Percentiles rank a stretch among this genome's conserved stretches.
phyloP scores from a whole-genome alignment of 2,113 vertebrate genomes.

The Echinops telfairi region DNA sequence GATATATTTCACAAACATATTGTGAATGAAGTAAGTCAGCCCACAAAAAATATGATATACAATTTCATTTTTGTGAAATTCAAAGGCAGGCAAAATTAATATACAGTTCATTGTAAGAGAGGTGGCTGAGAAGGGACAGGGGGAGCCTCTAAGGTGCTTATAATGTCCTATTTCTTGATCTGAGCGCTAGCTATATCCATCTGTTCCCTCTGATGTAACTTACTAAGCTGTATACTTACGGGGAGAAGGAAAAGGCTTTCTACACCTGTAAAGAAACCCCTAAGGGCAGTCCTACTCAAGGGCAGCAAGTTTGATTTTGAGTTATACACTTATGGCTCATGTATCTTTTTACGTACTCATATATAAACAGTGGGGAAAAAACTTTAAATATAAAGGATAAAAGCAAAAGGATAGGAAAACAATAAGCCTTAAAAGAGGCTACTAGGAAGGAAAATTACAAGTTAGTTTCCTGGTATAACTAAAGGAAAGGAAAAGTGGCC shows the following conservation, averaged over 20 bases:
- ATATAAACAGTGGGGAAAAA: neutral
- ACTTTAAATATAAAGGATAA: neutral
- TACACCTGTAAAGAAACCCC: too few relatives aligned
- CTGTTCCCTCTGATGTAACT: neutral
- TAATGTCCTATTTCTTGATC: neutral
- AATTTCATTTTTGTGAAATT: neutral
- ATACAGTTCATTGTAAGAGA: neutral
- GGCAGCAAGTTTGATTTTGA: neutral
- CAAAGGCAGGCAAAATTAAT: neutral
- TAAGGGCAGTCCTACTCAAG: too few relatives aligned
- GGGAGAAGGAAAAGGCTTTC: too few relatives aligned
- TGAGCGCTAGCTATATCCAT: neutral
- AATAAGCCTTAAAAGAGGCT: neutral
- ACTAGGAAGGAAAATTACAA: slow-evolving; percentile 17
- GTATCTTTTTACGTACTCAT: neutral
- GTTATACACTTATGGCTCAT: neutral
- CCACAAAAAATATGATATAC: neutral
- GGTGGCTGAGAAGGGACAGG: neutral
- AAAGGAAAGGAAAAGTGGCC: neutral
- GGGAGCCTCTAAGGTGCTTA: neutral
- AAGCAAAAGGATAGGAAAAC: neutral
- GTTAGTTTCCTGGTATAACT: neutral
- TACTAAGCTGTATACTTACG: neutral
- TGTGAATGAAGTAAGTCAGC: neutral
- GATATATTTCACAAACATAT: neutral